Evolutionary conservation across 2,113 vertebrate genomes (phyloP).

Genomic region (Hemiprocne comata): DNA sequence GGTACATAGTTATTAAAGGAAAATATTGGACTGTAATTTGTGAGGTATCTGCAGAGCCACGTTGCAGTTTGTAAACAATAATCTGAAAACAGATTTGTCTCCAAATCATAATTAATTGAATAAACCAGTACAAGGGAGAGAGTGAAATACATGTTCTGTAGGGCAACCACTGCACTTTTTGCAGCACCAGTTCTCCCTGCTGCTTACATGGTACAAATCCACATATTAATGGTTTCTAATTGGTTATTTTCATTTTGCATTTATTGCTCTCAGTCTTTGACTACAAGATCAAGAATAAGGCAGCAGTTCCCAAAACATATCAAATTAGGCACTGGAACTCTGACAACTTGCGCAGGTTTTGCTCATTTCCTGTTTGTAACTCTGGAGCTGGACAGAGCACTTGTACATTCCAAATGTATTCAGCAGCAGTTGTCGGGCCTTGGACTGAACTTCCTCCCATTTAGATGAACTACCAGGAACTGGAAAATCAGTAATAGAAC

Average conservation of each 20-base stretch:
- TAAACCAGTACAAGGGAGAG: not conserved
- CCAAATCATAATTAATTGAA: conserved; percentile 33
- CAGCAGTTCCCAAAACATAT: conserved; percentile 56
- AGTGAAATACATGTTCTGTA: not conserved
- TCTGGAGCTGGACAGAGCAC: conserved; percentile 94
- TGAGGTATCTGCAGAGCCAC: conserved; percentile 76
- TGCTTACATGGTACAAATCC: conserved; percentile 19
- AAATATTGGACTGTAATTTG: conserved; percentile 59
- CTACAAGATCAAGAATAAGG: conserved; percentile 68
- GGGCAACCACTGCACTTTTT: not conserved
- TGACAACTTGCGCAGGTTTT: conserved; percentile 85
- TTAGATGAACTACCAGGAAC: conserved; percentile 86
- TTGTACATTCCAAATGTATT: conserved; percentile 88
- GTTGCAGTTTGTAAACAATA: conserved; percentile 77
- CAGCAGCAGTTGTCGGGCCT: conserved; percentile 87
- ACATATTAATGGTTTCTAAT: conserved; percentile 6
- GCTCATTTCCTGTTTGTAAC: conserved; percentile 78
- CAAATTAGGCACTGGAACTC: conserved; percentile 79
- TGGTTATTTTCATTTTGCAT: conserved; percentile 23
- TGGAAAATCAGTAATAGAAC: conserved; percentile 66
- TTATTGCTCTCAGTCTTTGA: conserved; percentile 79
- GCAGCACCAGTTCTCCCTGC: conserved; percentile 34
- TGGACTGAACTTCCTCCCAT: conserved; percentile 94
- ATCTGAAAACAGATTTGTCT: conserved; percentile 55
- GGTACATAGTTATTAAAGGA: not conserved